Evolutionary conservation across 2,113 vertebrate species (phyloP).

Genomic region (Calyptommatus sinebrachiatus): DNA sequence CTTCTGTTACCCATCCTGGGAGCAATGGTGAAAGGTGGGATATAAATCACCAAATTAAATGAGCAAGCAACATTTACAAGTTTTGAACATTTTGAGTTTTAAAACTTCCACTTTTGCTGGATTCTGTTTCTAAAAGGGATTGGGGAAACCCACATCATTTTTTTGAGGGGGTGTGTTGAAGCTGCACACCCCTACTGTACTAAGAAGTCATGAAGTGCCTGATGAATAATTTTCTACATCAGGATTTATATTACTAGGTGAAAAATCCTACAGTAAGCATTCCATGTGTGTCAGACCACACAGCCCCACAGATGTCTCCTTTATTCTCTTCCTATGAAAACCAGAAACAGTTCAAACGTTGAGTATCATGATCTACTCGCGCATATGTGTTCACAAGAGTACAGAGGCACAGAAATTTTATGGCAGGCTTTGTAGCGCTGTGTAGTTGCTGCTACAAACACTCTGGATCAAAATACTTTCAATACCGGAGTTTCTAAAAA

Average conservation of each 20-base stretch:
- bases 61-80: too few relatives aligned
- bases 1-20: too few relatives aligned
- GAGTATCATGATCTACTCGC: not conserved
- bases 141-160: too few relatives aligned
- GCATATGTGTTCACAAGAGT: not conserved
- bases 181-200: too few relatives aligned
- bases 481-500: constrained; percentile 16
- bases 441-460: constrained; percentile 8
- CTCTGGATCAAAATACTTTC: constrained; percentile 34
- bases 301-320: not conserved
- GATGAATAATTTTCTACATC: not conserved
- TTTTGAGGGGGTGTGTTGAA: too few relatives aligned
- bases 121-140: too few relatives aligned
- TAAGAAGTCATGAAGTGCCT: too few relatives aligned
- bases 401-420: not conserved
- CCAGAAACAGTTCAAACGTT: not conserved
- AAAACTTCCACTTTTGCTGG: too few relatives aligned
- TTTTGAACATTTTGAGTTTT: too few relatives aligned
- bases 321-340: not conserved
- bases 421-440: not conserved
- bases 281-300: not conserved
- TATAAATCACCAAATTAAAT: too few relatives aligned
- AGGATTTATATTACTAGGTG: not conserved
- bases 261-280: constrained; percentile 8
- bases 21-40: too few relatives aligned